Base-by-base conservation (phyloP, 2,888 invertebrate genomes). In the Nemotelus pantherinus region DNA sequence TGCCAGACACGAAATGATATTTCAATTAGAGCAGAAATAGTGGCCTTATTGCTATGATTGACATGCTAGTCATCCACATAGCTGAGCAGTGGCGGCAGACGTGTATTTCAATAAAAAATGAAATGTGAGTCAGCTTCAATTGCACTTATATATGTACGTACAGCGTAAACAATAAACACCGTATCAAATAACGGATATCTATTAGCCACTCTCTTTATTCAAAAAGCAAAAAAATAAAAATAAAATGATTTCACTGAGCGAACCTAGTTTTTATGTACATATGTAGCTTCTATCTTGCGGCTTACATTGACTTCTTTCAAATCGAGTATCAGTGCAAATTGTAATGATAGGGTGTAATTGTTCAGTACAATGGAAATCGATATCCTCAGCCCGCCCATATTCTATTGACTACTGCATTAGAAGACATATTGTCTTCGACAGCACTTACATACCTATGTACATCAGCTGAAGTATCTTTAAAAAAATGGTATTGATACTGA, bases 1-100 rank as follows among this genome's bases (percentile, higher is more conserved):
- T 25, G 25, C 25, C 25, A 25, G 25, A 25, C 25, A 25, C 25
- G 25, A 25, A 25, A 25, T 25, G 25, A 25, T 57, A 10, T 65
- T n/a, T 68, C 67, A 68, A 68, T 68, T 68, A 68, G 67, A 68
- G 67, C 67, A 68, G 48, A 48, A 48, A 68, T 50, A 50, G 50
- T 68, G 41, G 67, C 50, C 67, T 25, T 25, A 25, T 25, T 25
- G 25, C 9, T 68, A 50, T 50, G 67, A 68, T 68, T 68, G 67
- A 41, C 67, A 68, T 50, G 48, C 6, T 25, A 48, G 48, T 25
- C 7, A 50, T 50, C 50, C 39, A 48, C 67, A 68, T 68, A 50
- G 4, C 50, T 1, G 25, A 25, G 25, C 25, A 25, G 25, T 25
- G 25, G 25, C 25, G 25, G 25, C 25, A 25, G 67, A 68, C 67